A percentile compares a stretch with the other conserved stretches of the same genome.
Evolutionary conservation across 2,113 vertebrate species (phyloP).

Genomic region (Pteronura brasiliensis): DNA sequence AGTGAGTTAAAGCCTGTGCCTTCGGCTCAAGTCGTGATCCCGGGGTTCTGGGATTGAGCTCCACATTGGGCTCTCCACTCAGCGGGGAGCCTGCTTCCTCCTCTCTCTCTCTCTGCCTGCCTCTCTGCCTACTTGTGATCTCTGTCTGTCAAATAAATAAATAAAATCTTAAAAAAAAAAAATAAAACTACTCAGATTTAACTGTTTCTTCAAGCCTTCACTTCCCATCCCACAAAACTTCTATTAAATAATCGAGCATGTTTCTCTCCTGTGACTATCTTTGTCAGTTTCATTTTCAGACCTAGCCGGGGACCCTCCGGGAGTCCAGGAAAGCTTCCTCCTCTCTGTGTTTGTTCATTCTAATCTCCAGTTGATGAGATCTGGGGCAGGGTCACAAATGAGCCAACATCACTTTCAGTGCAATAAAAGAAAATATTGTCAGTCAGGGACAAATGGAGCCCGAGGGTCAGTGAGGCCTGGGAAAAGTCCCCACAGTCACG

Average conservation of each 20-base stretch:
- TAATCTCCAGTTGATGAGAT: not conserved
- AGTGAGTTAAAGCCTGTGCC: too few relatives aligned
- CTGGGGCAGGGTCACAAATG: rapidly evolving
- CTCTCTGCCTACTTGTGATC: too few relatives aligned
- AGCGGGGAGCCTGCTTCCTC: too few relatives aligned
- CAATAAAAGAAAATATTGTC: not conserved
- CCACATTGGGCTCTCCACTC: too few relatives aligned
- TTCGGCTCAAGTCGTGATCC: too few relatives aligned
- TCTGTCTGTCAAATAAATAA: too few relatives aligned
- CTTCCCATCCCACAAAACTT: not conserved
- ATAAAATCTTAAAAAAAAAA: not conserved
- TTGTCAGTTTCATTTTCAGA: not conserved
- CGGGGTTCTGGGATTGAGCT: too few relatives aligned
- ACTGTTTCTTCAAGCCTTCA: too few relatives aligned
- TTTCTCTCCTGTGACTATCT: not conserved
- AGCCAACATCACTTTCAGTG: too few relatives aligned
- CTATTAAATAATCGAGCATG: not conserved
- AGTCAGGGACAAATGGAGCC: not conserved
- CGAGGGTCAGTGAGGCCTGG: not conserved
- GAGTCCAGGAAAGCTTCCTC: not conserved
- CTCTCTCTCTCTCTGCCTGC: too few relatives aligned
- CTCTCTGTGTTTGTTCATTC: rapidly evolving
- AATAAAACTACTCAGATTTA: not conserved
- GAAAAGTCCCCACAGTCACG: not conserved
- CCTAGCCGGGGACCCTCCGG: not conserved